Evolutionary conservation across 1,140 invertebrate species (phyloP).

Genomic region (Euglossa dilemma): DNA sequence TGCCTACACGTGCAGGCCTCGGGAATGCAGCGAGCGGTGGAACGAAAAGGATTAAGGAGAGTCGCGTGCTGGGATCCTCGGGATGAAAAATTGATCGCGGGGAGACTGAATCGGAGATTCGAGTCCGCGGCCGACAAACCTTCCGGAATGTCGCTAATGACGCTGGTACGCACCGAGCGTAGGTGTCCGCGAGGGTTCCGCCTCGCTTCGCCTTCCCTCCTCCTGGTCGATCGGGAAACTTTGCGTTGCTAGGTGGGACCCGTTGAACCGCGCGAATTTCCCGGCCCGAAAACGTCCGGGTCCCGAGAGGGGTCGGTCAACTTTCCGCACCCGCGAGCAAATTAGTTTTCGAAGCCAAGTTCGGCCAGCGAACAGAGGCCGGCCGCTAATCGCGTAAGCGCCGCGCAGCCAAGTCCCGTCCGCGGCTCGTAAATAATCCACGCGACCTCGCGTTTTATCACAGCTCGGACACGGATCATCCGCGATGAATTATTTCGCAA

Average conservation of each 20-base stretch:
- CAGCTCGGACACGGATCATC: too few relatives aligned
- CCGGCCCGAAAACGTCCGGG: not conserved
- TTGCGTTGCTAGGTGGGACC: not conserved
- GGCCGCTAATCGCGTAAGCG: too few relatives aligned
- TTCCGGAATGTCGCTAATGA: conserved; percentile 51
- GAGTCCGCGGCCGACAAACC: conserved; percentile 30
- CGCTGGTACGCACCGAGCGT: not conserved
- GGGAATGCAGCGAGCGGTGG: not conserved
- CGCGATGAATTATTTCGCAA: too few relatives aligned
- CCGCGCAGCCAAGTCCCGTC: too few relatives aligned
- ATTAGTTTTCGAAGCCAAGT: too few relatives aligned
- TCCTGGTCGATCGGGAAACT: not conserved
- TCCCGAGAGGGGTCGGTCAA: not conserved
- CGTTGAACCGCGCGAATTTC: not conserved
- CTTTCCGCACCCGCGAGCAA: too few relatives aligned
- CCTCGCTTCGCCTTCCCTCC: not conserved
- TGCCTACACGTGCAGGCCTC: not conserved
- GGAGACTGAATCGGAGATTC: too few relatives aligned
- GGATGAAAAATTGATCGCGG: conserved; percentile 18
- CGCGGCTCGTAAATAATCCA: too few relatives aligned
- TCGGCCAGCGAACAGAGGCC: too few relatives aligned
- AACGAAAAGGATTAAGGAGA: not conserved
- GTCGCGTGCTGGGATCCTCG: not conserved
- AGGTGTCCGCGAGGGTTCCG: conserved; percentile 14
- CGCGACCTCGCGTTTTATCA: too few relatives aligned